Percentiles rank a stretch among this genome's conserved stretches.
These are phyloP conservation scores for Microchirus variegatus DNA, from an alignment of 2,797 vertebrate genomes.

Conservation along the genomic window DNA sequence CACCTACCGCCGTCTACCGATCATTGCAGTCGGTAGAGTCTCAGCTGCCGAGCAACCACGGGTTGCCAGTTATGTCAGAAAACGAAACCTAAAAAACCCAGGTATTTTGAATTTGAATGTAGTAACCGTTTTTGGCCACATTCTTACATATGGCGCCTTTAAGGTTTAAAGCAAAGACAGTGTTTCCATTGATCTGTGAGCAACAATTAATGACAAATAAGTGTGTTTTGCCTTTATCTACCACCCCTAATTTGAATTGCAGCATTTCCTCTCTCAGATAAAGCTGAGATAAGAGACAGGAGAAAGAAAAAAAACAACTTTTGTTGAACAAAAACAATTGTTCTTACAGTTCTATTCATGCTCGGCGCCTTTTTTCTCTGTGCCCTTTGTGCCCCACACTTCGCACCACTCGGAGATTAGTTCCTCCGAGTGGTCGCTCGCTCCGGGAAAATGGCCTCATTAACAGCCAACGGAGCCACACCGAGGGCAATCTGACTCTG, in stretches of 20 bases:
- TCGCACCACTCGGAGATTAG: constrained; percentile 77
- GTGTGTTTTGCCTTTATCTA: too few relatives aligned
- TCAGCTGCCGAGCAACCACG: too few relatives aligned
- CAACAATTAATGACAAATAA: too few relatives aligned
- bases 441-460: constrained; percentile 81
- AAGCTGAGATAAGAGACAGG: constrained; percentile 18
- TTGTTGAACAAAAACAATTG: constrained; percentile 48
- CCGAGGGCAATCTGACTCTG: constrained; percentile 78
- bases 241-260: not conserved
- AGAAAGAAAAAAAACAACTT: constrained; percentile 35
- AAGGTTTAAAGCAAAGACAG: too few relatives aligned
- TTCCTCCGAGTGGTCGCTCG: constrained; percentile 73
- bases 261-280: not conserved
- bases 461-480: constrained; percentile 80
- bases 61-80: too few relatives aligned
- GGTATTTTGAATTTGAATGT: too few relatives aligned
- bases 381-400: constrained; percentile 61
- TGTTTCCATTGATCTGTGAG: too few relatives aligned
- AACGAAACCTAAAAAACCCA: too few relatives aligned
- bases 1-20: too few relatives aligned
- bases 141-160: too few relatives aligned
- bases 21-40: too few relatives aligned
- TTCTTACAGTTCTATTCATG: constrained; percentile 60
- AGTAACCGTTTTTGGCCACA: too few relatives aligned
- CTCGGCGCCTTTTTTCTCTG: constrained; percentile 51